A percentile compares a stretch with the other conserved stretches of the same genome.
phyloP scores from a whole-genome alignment of 2,888 invertebrate genomes.

The Standfussiana lucernea region DNA sequence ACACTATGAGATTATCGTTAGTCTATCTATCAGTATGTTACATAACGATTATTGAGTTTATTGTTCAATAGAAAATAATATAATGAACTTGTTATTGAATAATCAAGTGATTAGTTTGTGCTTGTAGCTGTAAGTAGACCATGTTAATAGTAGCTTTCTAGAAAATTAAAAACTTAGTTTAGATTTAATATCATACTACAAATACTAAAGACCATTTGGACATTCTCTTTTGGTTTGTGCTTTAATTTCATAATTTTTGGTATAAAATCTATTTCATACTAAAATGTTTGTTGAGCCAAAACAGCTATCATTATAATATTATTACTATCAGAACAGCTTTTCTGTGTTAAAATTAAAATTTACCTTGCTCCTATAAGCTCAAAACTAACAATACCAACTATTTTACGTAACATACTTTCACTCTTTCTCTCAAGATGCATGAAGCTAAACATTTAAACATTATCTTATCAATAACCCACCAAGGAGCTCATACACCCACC shows the following conservation, averaged over 20 bases:
- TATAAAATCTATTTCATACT: neutral
- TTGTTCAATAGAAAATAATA: constrained; percentile 3
- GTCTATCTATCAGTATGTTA: constrained; percentile 18
- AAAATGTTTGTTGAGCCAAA: neutral
- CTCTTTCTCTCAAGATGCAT: neutral
- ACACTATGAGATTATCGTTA: constrained; percentile 6
- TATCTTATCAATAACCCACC: constrained; percentile 14
- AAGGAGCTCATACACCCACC: neutral
- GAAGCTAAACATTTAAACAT: neutral
- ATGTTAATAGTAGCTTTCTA: too few relatives aligned
- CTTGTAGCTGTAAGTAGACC: too few relatives aligned
- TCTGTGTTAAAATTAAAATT: neutral
- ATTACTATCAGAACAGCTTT: neutral
- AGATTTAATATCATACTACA: neutral
- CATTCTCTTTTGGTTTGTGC: neutral
- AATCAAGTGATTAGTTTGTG: neutral
- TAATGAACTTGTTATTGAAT: constrained; percentile 14
- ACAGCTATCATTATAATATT: neutral
- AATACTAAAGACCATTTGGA: neutral
- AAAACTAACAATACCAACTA: neutral
- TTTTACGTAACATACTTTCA: neutral
- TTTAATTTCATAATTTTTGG: neutral
- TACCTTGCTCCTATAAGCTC: neutral
- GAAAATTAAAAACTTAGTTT: neutral
- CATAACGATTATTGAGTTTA: constrained; percentile 2